phyloP scores from a whole-genome alignment of 2,797 vertebrate genomes.

The Cyprinella venusta region DNA sequence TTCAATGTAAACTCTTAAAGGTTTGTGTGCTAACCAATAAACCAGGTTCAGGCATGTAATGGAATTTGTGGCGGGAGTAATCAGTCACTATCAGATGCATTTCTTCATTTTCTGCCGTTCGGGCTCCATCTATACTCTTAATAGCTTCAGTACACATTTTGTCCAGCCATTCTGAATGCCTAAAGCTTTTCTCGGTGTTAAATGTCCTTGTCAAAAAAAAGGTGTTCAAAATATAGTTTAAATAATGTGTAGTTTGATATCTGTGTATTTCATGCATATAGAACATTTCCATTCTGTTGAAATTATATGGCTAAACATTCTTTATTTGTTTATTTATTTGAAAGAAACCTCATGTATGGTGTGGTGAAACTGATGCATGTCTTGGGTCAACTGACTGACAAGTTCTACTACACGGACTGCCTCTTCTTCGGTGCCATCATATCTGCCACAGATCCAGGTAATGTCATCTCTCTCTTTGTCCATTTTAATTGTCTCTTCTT shows the following conservation, averaged over 20 bases:
- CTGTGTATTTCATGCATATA: background rate
- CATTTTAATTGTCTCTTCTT: background rate
- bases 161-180: background rate
- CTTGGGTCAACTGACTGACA: constrained; percentile 90
- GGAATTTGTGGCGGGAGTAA: background rate
- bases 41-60: background rate
- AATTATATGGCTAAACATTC: background rate
- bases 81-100: background rate
- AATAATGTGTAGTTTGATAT: background rate
- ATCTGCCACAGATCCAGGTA: constrained; percentile 98
- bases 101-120: background rate
- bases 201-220: background rate
- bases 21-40: background rate
- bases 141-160: background rate
- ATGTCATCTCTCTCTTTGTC: background rate
- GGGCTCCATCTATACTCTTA: background rate
- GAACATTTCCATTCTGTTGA: background rate
- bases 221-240: background rate
- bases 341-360: constrained; percentile 96
- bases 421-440: constrained; percentile 97
- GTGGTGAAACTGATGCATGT: constrained; percentile 96
- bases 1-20: background rate
- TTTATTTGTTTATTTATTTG: background rate
- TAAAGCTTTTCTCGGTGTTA: background rate
- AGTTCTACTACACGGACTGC: constrained; percentile 98